These are phyloP conservation scores for Saccostrea cuccullata DNA, from an alignment of 1,140 invertebrate species.

Conservation along the genomic window DNA sequence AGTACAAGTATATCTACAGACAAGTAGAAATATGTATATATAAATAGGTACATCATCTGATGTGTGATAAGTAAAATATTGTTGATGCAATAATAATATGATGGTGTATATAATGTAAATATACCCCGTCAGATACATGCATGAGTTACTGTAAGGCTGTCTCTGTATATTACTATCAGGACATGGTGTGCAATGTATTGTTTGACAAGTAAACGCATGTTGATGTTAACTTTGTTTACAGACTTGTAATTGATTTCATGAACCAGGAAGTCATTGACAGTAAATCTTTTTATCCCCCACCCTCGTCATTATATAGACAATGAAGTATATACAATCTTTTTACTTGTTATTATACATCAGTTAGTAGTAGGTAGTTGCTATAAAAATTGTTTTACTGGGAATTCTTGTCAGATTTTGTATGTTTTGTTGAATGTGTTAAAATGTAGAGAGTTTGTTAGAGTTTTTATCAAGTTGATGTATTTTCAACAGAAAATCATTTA, in stretches of 20 bases:
- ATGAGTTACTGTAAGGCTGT: neutral
- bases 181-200: conserved; percentile 27
- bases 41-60: neutral
- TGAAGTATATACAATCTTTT: conserved; percentile 23
- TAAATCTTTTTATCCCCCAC: neutral
- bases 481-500: neutral
- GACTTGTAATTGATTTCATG: neutral
- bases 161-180: neutral
- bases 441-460: neutral
- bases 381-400: neutral
- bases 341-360: conserved; percentile 21
- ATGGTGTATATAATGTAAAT: neutral
- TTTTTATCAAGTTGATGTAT: neutral
- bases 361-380: neutral
- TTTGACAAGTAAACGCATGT: conserved; percentile 20
- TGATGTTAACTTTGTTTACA: conserved; percentile 1
- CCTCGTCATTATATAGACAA: neutral
- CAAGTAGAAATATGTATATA: neutral
- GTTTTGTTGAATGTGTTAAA: conserved; percentile 10
- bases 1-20: neutral
- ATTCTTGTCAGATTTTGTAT: neutral
- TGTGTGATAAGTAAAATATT: conserved; percentile 16
- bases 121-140: neutral
- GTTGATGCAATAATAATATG: conserved; percentile 19
- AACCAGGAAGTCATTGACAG: neutral